These are phyloP conservation scores for Nymphalis urticae DNA, from an alignment of 2,888 invertebrate genomes.

Conservation along the genomic window DNA sequence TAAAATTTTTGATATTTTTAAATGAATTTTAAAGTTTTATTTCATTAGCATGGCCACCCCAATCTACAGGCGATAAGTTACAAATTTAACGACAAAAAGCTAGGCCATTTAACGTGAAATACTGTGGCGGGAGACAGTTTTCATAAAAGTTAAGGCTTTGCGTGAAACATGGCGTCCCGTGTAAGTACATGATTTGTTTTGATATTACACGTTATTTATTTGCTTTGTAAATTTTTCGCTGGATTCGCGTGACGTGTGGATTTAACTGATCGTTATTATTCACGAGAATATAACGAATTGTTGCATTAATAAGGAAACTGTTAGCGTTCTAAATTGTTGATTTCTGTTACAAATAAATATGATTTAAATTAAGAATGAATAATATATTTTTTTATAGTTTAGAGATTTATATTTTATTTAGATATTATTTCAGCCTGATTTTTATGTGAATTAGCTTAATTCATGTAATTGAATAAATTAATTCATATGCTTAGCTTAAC, in stretches of 20 bases:
- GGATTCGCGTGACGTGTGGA: slow-evolving; percentile 17
- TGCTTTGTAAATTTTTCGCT: slow-evolving; percentile 32
- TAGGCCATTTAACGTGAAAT: slow-evolving; percentile 72
- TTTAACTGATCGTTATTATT: not conserved
- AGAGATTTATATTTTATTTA: too few relatives aligned
- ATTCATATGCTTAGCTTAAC: too few relatives aligned
- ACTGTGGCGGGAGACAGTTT: slow-evolving; percentile 61
- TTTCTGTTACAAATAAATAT: too few relatives aligned
- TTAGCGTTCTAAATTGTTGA: too few relatives aligned
- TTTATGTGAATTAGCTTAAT: too few relatives aligned
- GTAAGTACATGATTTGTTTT: slow-evolving; percentile 44
- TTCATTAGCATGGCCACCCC: slow-evolving; percentile 33
- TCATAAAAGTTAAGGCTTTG: slow-evolving; percentile 63
- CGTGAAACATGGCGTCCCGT: slow-evolving; percentile 45
- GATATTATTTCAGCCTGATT: too few relatives aligned
- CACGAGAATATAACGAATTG: too few relatives aligned
- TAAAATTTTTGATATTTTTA: too few relatives aligned
- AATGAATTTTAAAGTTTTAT: not conserved
- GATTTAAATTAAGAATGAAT: too few relatives aligned
- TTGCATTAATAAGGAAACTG: too few relatives aligned
- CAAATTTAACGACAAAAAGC: slow-evolving; percentile 72
- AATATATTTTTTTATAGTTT: too few relatives aligned
- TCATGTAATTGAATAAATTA: too few relatives aligned
- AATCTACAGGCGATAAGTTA: slow-evolving; percentile 59
- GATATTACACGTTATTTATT: slow-evolving; percentile 37